Evolutionary conservation across 2,797 vertebrate species (phyloP).

Genomic region (Chrosomus eos): DNA sequence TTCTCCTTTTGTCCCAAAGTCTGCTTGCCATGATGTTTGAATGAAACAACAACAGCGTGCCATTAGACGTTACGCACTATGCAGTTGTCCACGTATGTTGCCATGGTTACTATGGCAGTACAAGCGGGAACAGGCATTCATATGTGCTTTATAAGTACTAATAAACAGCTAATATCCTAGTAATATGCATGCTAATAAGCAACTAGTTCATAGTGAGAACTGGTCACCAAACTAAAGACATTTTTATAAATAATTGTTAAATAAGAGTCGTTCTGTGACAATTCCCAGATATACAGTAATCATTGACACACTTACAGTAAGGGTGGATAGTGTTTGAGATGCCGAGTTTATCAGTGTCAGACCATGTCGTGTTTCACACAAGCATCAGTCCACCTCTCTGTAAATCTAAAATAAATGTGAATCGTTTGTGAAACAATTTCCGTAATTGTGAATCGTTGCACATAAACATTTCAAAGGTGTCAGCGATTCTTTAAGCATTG

Average conservation of each 20-base stretch:
- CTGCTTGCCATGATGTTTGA: no score
- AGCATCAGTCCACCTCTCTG: not conserved
- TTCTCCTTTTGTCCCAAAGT: no score
- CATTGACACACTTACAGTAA: not conserved
- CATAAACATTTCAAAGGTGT: not conserved
- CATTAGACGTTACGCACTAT: no score
- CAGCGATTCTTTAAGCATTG: not conserved
- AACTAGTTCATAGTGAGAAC: not conserved
- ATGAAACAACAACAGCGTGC: no score
- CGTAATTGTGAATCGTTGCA: not conserved
- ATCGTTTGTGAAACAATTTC: no score
- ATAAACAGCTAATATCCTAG: not conserved
- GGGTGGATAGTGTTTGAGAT: not conserved
- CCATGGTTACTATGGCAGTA: no score
- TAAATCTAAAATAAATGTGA: constrained; percentile 15
- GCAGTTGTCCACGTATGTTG: no score
- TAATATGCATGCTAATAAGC: not conserved
- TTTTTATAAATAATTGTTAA: not conserved
- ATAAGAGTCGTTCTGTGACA: not conserved
- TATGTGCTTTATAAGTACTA: not conserved
- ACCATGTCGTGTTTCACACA: not conserved
- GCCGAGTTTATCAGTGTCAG: not conserved
- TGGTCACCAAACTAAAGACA: not conserved
- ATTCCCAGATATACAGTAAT: not conserved
- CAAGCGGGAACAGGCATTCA: not conserved